Evolutionary conservation across 2,113 vertebrate genomes (phyloP).

Genomic region (Mesoclemmys tuberculata): DNA sequence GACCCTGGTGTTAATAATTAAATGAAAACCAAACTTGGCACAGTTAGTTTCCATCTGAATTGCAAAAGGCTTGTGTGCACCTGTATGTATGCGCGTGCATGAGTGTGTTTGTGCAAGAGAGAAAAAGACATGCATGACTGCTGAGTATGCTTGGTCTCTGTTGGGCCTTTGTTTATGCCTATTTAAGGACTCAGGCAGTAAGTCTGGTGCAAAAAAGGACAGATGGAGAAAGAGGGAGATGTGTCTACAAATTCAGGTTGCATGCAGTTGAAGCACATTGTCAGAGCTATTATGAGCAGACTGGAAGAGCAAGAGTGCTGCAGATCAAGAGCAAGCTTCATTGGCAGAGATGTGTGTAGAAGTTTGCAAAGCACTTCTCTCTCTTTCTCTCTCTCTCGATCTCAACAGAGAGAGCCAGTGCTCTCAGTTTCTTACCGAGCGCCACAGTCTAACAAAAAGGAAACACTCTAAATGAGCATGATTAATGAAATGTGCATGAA

Average conservation of each 20-base stretch:
- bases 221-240: neutral
- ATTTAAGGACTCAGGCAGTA: neutral
- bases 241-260: neutral
- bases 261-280: neutral
- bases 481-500: conserved; percentile 32
- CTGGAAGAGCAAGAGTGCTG: neutral
- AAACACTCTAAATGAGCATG: neutral
- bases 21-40: neutral
- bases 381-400: neutral
- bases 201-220: neutral
- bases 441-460: neutral
- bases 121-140: neutral
- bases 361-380: neutral
- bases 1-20: neutral
- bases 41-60: neutral
- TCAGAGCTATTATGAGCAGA: neutral
- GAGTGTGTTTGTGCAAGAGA: neutral
- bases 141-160: rapidly evolving
- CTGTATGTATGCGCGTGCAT: too few species aligned
- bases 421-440: neutral
- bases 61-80: too few species aligned
- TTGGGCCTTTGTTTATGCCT: rapidly evolving
- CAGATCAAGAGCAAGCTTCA: neutral
- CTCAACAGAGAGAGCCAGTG: neutral
- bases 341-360: neutral